Base-by-base conservation (phyloP, 2,888 invertebrate species). In the Hypolimnas misippus region DNA sequence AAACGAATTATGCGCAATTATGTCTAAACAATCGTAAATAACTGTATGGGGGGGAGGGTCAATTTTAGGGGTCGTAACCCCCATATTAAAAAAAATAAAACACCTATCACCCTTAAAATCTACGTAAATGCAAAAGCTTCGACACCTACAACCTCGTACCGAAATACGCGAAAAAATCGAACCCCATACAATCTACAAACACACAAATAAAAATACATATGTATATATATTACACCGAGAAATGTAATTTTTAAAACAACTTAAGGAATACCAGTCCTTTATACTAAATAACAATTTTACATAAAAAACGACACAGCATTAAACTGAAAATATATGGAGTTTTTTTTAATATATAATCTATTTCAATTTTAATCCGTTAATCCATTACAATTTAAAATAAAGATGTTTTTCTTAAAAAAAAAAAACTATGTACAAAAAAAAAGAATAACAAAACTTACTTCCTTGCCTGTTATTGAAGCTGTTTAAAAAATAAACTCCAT, bases 191-290 rank as follows among this genome's bases (percentile, higher is more conserved):
- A 17, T 10, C 8, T 10, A 54, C 51, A 54, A 33, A 56, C 62
- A 63, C 38, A 57, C 51, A 54, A 52, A 58, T 57, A 40, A 44
- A 65, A 7, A 8, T 42, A 17, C 8, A 3, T 61, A 61, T 58
- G 65, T 65, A 57, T 56, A 35, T 64, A 66, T 58, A 63, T 63
- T 62, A 61, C 58, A 62, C 57, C 12, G 55, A 53, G 35, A 54
- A 19, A 46, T 19, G 21, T 12, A 46, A 46, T 46, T n/a, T 61
- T 57, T 52, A 56, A 62, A 57, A 66, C 61, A 66, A 57, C 67
- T 66, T 66, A 65, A 59, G 65, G 66, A 62, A 67, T 68, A 70
- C 70, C 70, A 71, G 68, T 70, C 70, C 70, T 64, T 69, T 57
- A 63, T 17, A 64, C 63, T 65, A 65, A 56, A 65, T 62, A 69